Base-by-base conservation (phyloP, 2,888 invertebrate species). In the Abrostola tripartita region DNA sequence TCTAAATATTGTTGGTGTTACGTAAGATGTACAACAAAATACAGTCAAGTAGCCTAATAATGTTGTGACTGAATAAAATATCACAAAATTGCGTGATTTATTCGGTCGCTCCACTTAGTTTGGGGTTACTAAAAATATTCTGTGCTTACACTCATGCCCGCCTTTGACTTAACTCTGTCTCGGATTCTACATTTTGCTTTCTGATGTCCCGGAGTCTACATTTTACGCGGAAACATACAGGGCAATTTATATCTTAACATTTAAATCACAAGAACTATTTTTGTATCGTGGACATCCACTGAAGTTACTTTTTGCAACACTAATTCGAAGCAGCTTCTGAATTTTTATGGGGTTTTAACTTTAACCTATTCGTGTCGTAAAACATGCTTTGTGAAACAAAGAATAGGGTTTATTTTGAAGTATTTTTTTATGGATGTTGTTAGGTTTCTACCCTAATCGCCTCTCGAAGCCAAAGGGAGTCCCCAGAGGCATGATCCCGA, bases 401-500 rank as follows among this genome's bases (percentile, higher is more conserved):
- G 1, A 12, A 58, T 79, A 89, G 74, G 69, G 87, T 84, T 72
- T 71, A 76, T 55, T 85, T 86, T 89, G 65, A 74, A 54, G 55
- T 78, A 74, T 51, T 51, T 61, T 67, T 75, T 61, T 69, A 59
- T 58, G 69, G 69, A 71, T 78, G 85, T 85, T 85, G 85, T 85
- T 88, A 84, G 84, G 84, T 87, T 92, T 88, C 85, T 88, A 88
- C 78, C 78, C 76, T 74, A 82, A 84, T 75, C 83, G 79, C 84
- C 80, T 79, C 81, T 88, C 84, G 81, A 83, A 88, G 88, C 88
- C 88, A 86, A 88, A 92, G 90, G 90, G 88, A 87, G 87, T 92
- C 93, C 92, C 93, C 74, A 74, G 92, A 89, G 94, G 91, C 90
- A 87, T 93, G 93, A 93, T 92, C 92, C 91, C 91, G 90, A 88